phyloP scores from a whole-genome alignment of 2,797 vertebrate species.

The Melanotaenia trifasciata region DNA sequence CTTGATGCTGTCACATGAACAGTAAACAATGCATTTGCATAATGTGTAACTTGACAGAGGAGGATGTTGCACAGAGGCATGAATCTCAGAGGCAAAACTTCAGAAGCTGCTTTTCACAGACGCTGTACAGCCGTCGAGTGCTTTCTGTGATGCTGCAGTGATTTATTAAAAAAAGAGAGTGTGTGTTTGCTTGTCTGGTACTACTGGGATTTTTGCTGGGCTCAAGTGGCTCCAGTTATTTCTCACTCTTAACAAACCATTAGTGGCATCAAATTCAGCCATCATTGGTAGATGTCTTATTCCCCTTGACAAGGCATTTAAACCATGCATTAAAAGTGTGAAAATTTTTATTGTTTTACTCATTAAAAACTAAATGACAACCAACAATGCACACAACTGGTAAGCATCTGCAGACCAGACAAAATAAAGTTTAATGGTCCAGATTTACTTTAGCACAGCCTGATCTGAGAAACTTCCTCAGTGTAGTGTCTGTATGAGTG shows the following conservation, averaged over 20 bases:
- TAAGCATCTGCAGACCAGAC: conserved; percentile 57
- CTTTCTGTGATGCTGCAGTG: conserved; percentile 60
- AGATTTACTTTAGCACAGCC: background rate
- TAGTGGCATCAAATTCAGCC: conserved; percentile 72
- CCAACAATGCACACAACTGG: conserved; percentile 57
- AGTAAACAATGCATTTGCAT: conserved; percentile 80
- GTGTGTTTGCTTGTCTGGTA: conserved; percentile 53
- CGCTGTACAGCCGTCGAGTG: conserved; percentile 35
- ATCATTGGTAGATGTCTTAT: conserved; percentile 57
- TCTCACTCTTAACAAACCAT: conserved; percentile 65
- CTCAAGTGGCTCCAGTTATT: conserved; percentile 65
- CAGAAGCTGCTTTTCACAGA: conserved; percentile 54
- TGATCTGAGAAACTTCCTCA: background rate
- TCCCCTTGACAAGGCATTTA: conserved; percentile 73
- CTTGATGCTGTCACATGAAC: conserved; percentile 75
- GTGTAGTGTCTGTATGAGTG: background rate
- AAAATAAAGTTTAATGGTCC: conserved; percentile 15
- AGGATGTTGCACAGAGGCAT: conserved; percentile 61
- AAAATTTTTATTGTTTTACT: conserved; percentile 53
- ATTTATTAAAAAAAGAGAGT: conserved; percentile 72
- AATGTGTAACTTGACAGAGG: conserved; percentile 73
- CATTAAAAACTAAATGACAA: conserved; percentile 69
- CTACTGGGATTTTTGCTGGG: conserved; percentile 43
- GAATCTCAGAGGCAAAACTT: conserved; percentile 72
- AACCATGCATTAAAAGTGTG: conserved; percentile 56